Percentiles rank a stretch among this genome's conserved stretches.
Conservation (phyloP, 2,888 invertebrate genomes). For the Ectemnius lituratus region DNA sequence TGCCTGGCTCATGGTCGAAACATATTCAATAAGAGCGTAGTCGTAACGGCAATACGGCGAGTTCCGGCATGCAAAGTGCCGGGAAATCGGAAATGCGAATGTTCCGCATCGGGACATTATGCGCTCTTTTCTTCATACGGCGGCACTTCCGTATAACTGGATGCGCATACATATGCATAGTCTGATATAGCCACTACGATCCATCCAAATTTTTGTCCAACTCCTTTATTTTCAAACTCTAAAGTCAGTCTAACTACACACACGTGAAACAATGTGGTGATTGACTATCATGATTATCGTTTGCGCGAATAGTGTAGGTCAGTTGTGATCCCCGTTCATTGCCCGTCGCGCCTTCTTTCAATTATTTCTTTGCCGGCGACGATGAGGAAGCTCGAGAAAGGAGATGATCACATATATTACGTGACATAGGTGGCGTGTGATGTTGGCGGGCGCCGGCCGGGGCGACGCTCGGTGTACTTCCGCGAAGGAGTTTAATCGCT, state of each 20-base stretch:
- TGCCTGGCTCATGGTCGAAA: neutral
- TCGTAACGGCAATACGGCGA: neutral
- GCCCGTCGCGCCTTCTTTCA: too few species aligned
- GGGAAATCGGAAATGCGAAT: neutral
- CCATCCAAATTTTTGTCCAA: too few species aligned
- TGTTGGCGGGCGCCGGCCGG: neutral
- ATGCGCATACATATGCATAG: too few species aligned
- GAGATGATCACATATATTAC: conserved; percentile 10
- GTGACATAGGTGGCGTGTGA: conserved; percentile 4
- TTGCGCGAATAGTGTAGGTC: too few species aligned
- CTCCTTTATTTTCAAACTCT: too few species aligned
- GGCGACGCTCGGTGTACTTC: conserved; percentile 23
- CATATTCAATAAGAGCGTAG: conserved; percentile 7
- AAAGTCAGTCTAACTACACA: too few species aligned
- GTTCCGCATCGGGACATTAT: neutral
- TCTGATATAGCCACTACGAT: too few species aligned
- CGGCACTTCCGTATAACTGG: too few species aligned
- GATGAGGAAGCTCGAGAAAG: conserved; percentile 15
- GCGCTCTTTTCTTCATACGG: neutral
- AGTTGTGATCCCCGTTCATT: too few species aligned
- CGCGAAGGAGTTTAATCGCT: conserved; percentile 44
- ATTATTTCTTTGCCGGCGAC: conserved; percentile 25
- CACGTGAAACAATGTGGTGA: neutral
- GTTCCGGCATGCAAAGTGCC: neutral
- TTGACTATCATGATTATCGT: conserved; percentile 30